These are phyloP conservation scores for Axea sp. DNA, from an alignment of 2,888 invertebrate species.

Conservation along the genomic window DNA sequence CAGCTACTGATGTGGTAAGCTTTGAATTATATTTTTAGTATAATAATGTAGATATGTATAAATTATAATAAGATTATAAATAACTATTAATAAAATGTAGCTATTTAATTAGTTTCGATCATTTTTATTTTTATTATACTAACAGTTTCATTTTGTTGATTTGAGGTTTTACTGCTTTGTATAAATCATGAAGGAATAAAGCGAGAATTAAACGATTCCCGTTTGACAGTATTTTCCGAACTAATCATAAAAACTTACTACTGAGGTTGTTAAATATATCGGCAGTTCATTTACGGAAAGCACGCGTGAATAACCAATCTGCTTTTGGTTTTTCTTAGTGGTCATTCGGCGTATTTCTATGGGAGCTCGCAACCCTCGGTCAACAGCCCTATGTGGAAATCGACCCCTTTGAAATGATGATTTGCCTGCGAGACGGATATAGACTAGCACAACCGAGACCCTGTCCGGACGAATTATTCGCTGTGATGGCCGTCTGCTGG, in stretches of 20 bases:
- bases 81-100: too few relatives aligned
- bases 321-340: slow-evolving; percentile 82
- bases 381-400: slow-evolving; percentile 94
- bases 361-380: slow-evolving; percentile 95
- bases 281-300: slow-evolving; percentile 36
- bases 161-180: too few relatives aligned
- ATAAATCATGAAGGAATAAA: too few relatives aligned
- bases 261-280: slow-evolving; percentile 38
- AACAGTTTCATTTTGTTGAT: too few relatives aligned
- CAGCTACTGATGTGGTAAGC: slow-evolving; percentile 93
- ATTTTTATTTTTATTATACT: too few relatives aligned
- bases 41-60: too few relatives aligned
- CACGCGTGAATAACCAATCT: slow-evolving; percentile 48
- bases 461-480: slow-evolving; percentile 96
- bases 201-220: slow-evolving; percentile 2
- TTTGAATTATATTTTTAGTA: too few relatives aligned
- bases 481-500: slow-evolving; percentile 89
- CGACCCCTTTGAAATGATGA: slow-evolving; percentile 94
- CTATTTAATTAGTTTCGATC: too few relatives aligned
- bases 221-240: slow-evolving; percentile 31
- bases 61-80: too few relatives aligned
- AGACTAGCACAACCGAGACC: slow-evolving; percentile 94
- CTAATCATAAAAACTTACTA: slow-evolving; percentile 36
- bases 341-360: slow-evolving; percentile 96
- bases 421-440: slow-evolving; percentile 92